Evolutionary conservation across 2,797 vertebrate species (phyloP).

Genomic region (Octomys mimax): DNA sequence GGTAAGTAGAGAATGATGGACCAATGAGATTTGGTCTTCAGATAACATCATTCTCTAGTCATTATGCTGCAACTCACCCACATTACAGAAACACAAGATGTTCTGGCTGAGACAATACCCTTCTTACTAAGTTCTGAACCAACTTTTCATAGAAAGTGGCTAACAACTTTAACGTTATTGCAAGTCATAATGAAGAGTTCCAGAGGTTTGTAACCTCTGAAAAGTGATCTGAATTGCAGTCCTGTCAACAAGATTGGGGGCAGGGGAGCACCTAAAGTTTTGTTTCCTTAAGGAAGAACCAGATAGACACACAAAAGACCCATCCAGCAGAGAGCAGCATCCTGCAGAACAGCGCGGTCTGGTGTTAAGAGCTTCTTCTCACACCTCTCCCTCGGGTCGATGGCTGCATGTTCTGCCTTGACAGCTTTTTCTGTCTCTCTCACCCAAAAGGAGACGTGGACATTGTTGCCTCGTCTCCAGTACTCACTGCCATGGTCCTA

Average conservation of each 20-base stretch:
- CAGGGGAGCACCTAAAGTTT: neutral
- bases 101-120: no score
- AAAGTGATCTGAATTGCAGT: neutral
- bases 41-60: neutral
- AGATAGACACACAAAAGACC: neutral
- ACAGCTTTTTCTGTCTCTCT: neutral
- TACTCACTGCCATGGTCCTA: neutral
- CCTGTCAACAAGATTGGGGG: neutral
- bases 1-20: neutral
- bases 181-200: neutral
- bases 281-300: neutral
- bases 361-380: neutral
- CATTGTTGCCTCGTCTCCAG: neutral
- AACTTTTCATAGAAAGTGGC: neutral
- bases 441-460: neutral
- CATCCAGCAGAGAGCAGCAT: neutral
- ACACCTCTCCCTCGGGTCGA: neutral
- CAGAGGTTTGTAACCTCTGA: neutral
- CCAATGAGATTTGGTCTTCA: neutral
- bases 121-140: neutral
- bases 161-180: neutral
- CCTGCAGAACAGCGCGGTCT: neutral
- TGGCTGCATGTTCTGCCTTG: neutral
- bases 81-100: neutral
- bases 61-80: neutral